Base-by-base conservation (phyloP, 2,797 vertebrate species). In the Nannoperca australis region DNA sequence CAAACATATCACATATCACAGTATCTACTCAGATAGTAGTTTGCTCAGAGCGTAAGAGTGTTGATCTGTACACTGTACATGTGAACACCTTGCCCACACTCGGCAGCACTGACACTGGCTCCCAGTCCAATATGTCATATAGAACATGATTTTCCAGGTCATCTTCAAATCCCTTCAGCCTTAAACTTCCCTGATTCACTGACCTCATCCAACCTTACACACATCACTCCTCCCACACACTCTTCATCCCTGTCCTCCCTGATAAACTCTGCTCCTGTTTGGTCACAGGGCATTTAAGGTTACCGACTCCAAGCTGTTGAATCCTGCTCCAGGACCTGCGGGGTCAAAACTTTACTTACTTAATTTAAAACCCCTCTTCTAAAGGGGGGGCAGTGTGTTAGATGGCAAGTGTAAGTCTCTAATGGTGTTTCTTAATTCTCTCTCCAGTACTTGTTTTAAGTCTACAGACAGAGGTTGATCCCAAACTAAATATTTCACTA, bases 401-500 rank as follows among this genome's bases (percentile, higher is more conserved):
- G 15, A 45, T 20, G 32, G 27, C 22, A 30, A 20, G 24, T 34
- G 11, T 40, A 40, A 40, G 47, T 42, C 47, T 62, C 17, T 56
- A 7, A 38, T 53, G 58, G 7, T 38, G 36, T 10, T 10, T 11
- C 9, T 38, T 38, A 38, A 36, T 11, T 58, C 22, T 6, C 30
- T 67, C 15, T n/a, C n/a, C 36, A 38, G 10, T 13, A 3, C 0
- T 36, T 24, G 20, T 50, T 36, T 45, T 17, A 24, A 15, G 3
- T 59, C 10, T 30, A 42, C 20, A 44, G 15, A 30, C 30, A 69
- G 15, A 60, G 64, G n/a, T 66, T 69, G 10, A 54, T 50, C 49
- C 32, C 11, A 54, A 56, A 59, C 44, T 81, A 69, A 85, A 80
- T 73, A 63, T 79, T 72, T 82, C 15, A 81, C 32, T 7, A 40